A percentile compares a stretch with the other conserved stretches of the same genome.
Conservation (phyloP, 1,140 invertebrate genomes). For the Proctacanthus coquilletti region DNA sequence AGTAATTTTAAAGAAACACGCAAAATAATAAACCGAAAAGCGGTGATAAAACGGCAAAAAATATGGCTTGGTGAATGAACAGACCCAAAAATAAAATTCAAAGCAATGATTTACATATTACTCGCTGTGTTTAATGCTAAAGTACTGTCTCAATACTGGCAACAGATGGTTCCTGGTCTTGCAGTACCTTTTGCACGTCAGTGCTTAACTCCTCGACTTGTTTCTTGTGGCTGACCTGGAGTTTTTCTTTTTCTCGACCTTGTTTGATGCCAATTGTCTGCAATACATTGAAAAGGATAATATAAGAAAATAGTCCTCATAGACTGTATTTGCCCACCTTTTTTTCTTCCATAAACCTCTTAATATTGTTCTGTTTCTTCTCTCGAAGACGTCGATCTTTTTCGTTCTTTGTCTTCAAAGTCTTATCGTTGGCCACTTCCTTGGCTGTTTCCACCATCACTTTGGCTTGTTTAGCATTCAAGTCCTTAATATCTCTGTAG, state of each 20-base stretch:
- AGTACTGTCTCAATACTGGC: slow-evolving; percentile 31
- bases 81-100: background rate
- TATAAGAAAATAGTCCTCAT: background rate
- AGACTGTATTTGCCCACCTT: slow-evolving; percentile 39
- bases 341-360: slow-evolving; percentile 96
- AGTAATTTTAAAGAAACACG: background rate
- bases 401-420: slow-evolving; percentile 91
- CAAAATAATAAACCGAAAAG: slow-evolving; percentile 1
- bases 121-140: slow-evolving; percentile 11
- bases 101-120: background rate
- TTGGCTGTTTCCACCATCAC: slow-evolving; percentile 92
- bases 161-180: slow-evolving; percentile 15
- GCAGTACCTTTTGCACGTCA: slow-evolving; percentile 73
- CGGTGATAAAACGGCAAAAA: background rate
- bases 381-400: slow-evolving; percentile 85
- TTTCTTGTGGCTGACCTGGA: slow-evolving; percentile 82
- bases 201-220: slow-evolving; percentile 80
- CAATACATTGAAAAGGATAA: slow-evolving; percentile 8
- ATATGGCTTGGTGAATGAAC: background rate
- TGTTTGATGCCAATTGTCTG: slow-evolving; percentile 72
- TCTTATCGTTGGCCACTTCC: slow-evolving; percentile 91
- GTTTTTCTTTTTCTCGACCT: slow-evolving; percentile 81
- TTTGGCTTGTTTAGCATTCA: slow-evolving; percentile 90
- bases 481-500: slow-evolving; percentile 81
- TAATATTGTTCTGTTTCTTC: slow-evolving; percentile 97